phyloP scores from a whole-genome alignment of 2,113 vertebrate species.

The Anguilla japonica region DNA sequence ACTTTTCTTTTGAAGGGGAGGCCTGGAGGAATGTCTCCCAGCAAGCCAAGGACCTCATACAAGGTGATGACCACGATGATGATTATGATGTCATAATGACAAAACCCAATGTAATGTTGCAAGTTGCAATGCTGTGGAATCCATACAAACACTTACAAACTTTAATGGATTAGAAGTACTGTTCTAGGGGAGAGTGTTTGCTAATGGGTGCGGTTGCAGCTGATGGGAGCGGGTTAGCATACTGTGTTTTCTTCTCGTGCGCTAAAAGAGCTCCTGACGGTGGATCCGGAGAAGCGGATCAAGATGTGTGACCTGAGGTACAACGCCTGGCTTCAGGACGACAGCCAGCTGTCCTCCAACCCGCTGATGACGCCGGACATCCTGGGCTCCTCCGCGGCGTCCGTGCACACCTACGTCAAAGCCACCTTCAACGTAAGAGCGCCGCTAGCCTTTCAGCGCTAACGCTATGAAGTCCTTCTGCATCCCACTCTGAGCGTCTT shows the following conservation, averaged over 20 bases:
- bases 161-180: not conserved
- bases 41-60: constrained; percentile 95
- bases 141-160: not conserved
- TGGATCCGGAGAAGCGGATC: constrained; percentile 96
- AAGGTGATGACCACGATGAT: constrained; percentile 68
- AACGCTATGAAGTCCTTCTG: not conserved
- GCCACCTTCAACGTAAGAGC: constrained; percentile 92
- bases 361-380: constrained; percentile 97
- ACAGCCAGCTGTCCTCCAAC: constrained; percentile 95
- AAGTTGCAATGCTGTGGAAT: not conserved
- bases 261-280: constrained; percentile 87
- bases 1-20: constrained; percentile 96
- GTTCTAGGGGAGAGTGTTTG: not conserved
- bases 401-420: constrained; percentile 94
- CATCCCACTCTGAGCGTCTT: not conserved
- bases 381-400: constrained; percentile 88
- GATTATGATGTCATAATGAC: not conserved
- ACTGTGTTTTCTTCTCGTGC: constrained; percentile 11
- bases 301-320: constrained; percentile 95
- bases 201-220: not conserved
- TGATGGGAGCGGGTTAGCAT: not conserved
- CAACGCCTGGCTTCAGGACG: constrained; percentile 95
- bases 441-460: not conserved
- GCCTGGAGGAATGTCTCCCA: constrained; percentile 95
- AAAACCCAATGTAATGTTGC: not conserved